phyloP scores from a whole-genome alignment of 1,140 invertebrate species.

The Kradibia gibbosae region DNA sequence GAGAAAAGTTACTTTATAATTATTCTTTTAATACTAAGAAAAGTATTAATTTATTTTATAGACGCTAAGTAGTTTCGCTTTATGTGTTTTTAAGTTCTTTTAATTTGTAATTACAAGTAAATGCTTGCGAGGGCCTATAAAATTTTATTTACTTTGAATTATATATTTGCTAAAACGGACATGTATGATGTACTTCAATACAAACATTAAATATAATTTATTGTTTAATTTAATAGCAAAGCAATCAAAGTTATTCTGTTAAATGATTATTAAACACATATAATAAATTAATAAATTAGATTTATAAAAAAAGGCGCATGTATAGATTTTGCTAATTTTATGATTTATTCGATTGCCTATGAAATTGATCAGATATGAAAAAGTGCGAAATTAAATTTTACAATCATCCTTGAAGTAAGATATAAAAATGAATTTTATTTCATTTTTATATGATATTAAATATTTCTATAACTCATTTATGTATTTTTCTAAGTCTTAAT shows the following conservation, averaged over 20 bases:
- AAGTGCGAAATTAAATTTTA: not conserved
- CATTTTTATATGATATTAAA: no score
- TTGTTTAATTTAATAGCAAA: not conserved
- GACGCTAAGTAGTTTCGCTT: no score
- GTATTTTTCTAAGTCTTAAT: no score
- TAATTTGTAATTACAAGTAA: no score
- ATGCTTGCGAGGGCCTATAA: no score
- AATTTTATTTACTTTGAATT: not conserved
- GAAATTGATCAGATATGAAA: not conserved
- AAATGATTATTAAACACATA: not conserved
- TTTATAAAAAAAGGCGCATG: not conserved
- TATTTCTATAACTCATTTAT: no score
- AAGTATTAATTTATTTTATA: no score
- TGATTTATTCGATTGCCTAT: not conserved
- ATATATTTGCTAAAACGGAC: not conserved
- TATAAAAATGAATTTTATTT: not conserved
- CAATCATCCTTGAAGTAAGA: not conserved
- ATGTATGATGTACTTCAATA: not conserved
- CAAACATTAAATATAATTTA: not conserved
- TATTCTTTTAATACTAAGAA: no score
- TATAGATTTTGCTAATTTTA: not conserved
- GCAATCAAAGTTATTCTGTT: not conserved
- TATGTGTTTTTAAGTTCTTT: no score
- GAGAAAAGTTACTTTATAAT: no score
- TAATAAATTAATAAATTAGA: not conserved